Percentiles rank a stretch among this genome's conserved stretches.
phyloP scores from a whole-genome alignment of 1,140 invertebrate species.

The Aphelenchoides besseyi region DNA sequence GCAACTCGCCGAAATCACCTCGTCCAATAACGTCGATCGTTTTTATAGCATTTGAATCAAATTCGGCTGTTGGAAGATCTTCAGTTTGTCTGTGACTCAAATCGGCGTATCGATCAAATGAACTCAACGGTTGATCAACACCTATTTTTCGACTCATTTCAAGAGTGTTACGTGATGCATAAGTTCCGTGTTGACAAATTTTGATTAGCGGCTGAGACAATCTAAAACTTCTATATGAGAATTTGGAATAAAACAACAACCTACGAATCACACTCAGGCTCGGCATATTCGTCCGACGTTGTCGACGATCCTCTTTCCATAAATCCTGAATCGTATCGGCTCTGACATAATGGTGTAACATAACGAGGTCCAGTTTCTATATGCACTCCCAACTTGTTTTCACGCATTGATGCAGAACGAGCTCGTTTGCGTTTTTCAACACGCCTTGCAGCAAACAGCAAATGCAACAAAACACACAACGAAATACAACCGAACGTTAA shows the following conservation, averaged over 20 bases:
- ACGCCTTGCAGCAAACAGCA: background rate
- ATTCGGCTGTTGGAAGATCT: conserved; percentile 10
- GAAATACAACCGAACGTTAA: background rate
- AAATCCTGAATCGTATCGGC: conserved; percentile 8
- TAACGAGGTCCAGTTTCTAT: background rate
- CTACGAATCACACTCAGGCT: conserved; percentile 19
- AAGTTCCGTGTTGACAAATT: background rate
- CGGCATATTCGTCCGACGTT: conserved; percentile 24
- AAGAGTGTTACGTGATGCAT: background rate
- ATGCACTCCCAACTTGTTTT: background rate
- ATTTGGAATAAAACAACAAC: background rate
- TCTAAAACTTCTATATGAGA: conserved; percentile 5
- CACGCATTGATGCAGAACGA: background rate
- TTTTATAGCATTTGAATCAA: background rate
- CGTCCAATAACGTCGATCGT: conserved; percentile 19
- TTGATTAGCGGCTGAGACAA: conserved; percentile 14
- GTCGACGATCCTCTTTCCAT: background rate
- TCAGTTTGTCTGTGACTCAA: background rate
- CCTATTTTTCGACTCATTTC: background rate
- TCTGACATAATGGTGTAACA: conserved; percentile 2
- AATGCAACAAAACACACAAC: background rate
- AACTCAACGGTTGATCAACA: conserved; percentile 2
- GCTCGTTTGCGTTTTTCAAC: background rate
- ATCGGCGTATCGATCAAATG: conserved; percentile 5
- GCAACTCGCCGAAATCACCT: conserved; percentile 31